Percentiles rank a stretch among this genome's conserved stretches.
These are phyloP conservation scores for Pterois miles DNA, from an alignment of 2,797 vertebrate species.

Conservation along the genomic window DNA sequence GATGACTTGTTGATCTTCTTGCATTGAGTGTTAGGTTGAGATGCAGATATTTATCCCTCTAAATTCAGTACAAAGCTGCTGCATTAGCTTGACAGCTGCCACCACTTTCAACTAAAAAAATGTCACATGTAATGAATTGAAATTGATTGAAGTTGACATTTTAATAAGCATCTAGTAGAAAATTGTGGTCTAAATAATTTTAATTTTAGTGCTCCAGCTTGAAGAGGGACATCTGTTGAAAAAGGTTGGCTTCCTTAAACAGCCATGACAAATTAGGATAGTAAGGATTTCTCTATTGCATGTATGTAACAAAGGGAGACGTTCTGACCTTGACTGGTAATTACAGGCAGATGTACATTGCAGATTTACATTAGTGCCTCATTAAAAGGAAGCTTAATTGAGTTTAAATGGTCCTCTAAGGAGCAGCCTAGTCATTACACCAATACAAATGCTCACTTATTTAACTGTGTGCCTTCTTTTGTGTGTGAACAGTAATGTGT, in stretches of 20 bases:
- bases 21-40: background rate
- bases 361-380: slow-evolving; percentile 6
- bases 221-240: background rate
- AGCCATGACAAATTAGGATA: too few species aligned
- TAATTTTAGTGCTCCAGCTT: background rate
- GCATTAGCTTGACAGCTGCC: background rate
- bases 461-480: background rate
- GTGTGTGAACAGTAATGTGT: background rate
- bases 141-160: background rate
- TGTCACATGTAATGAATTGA: background rate
- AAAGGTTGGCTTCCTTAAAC: background rate
- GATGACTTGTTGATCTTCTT: background rate
- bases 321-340: slow-evolving; percentile 7
- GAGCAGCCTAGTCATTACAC: background rate
- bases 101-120: background rate
- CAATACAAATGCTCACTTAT: slow-evolving; percentile 6
- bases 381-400: slow-evolving; percentile 15
- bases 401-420: slow-evolving; percentile 17
- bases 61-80: background rate
- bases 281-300: background rate
- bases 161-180: background rate
- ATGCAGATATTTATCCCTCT: background rate
- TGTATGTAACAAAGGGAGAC: too few species aligned
- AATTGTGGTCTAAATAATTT: background rate
- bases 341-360: background rate